Conservation (phyloP, 2,113 vertebrate species). For the Mormyrus lacerda region DNA sequence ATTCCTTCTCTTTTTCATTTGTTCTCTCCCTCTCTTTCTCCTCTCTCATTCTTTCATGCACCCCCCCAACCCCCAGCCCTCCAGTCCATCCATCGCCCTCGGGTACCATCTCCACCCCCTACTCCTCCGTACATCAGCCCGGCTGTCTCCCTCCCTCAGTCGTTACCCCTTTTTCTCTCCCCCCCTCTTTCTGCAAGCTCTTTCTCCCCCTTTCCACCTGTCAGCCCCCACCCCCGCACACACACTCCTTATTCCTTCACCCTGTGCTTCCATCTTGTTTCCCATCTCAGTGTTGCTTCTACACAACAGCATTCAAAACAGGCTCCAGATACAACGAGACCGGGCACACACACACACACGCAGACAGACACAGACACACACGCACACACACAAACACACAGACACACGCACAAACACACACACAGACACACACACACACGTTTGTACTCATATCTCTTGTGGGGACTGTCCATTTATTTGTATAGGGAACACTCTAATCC, state of each 20-base stretch:
- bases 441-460: too few species aligned
- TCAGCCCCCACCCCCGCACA: slow-evolving; percentile 11
- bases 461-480: too few species aligned
- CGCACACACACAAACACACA: not conserved
- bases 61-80: not conserved
- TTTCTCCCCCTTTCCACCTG: slow-evolving; percentile 15
- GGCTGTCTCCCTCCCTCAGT: not conserved
- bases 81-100: slow-evolving; percentile 3
- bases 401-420: not conserved
- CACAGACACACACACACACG: not conserved
- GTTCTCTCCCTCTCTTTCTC: slow-evolving; percentile 24
- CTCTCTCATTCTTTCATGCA: not conserved
- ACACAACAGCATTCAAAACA: not conserved
- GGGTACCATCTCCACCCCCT: not conserved
- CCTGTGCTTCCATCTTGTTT: slow-evolving; percentile 4
- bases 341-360: not conserved
- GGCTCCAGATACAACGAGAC: not conserved
- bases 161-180: not conserved
- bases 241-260: not conserved
- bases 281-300: not conserved
- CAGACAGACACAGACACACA: not conserved
- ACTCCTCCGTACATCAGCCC: slow-evolving; percentile 9
- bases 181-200: slow-evolving; percentile 13
- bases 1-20: slow-evolving; percentile 45
- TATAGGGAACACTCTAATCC: too few species aligned